These are phyloP conservation scores for Drosophila arizonae DNA, from an alignment of 1,140 invertebrate genomes.

Conservation along the genomic window DNA sequence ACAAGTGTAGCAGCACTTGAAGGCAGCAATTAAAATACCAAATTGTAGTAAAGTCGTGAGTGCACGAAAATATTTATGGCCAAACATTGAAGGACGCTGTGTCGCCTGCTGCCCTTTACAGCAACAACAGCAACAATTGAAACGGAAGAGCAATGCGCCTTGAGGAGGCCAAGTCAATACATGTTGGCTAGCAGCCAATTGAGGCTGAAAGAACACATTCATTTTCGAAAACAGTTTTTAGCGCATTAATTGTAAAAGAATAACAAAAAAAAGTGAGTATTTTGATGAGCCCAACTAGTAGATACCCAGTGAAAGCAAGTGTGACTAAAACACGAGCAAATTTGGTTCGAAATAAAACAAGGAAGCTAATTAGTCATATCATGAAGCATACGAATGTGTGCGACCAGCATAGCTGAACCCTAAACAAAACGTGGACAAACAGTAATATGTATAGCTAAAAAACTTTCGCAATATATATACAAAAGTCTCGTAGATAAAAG, in stretches of 20 bases:
- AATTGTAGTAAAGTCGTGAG: slow-evolving; percentile 4
- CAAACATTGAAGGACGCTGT: slow-evolving; percentile 40
- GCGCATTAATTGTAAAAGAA: slow-evolving; percentile 20
- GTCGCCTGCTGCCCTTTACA: slow-evolving; percentile 57
- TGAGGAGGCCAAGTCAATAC: slow-evolving; percentile 48
- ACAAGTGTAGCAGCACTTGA: slow-evolving; percentile 14
- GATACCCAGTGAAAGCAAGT: background rate
- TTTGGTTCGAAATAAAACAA: too few species aligned
- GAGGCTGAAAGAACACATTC: slow-evolving; percentile 19
- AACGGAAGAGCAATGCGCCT: slow-evolving; percentile 43
- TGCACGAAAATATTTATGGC: slow-evolving; percentile 12
- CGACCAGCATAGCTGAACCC: too few species aligned
- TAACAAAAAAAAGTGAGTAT: background rate
- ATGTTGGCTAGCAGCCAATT: slow-evolving; percentile 50
- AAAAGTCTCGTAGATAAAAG: too few species aligned
- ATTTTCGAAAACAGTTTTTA: slow-evolving; percentile 39
- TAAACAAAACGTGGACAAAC: too few species aligned
- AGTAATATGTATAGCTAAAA: too few species aligned
- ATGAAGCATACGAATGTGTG: too few species aligned
- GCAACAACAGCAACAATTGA: slow-evolving; percentile 12
- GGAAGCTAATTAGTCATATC: too few species aligned
- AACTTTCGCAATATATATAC: too few species aligned
- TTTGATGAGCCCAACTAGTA: background rate
- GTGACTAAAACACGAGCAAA: too few species aligned
- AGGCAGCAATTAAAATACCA: slow-evolving; percentile 23